phyloP scores from a whole-genome alignment of 1,140 invertebrate species.

The Calycopis cecrops region DNA sequence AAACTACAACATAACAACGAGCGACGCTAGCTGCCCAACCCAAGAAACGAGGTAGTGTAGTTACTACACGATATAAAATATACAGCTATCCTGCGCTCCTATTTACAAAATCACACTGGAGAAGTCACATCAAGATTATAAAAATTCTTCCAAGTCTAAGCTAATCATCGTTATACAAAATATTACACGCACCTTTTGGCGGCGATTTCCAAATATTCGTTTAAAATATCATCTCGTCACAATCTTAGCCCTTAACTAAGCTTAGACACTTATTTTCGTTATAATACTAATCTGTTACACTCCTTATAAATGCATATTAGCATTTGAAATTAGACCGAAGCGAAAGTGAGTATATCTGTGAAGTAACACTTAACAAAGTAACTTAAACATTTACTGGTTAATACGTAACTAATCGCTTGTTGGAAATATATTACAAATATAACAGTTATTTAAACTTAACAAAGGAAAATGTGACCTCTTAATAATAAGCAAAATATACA shows the following conservation, averaged over 20 bases:
- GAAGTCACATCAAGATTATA: slow-evolving; percentile 59
- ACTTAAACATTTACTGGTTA: neutral
- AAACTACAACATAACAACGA: slow-evolving; percentile 46
- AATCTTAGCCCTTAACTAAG: too few relatives aligned
- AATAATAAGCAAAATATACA: too few relatives aligned
- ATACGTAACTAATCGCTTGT: too few relatives aligned
- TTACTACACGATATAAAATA: slow-evolving; percentile 66
- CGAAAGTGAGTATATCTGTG: neutral
- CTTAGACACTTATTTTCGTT: slow-evolving; percentile 10
- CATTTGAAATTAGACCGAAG: slow-evolving; percentile 6
- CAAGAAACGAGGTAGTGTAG: slow-evolving; percentile 65
- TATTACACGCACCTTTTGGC: slow-evolving; percentile 57
- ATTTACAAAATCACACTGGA: slow-evolving; percentile 68
- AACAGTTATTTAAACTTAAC: too few relatives aligned
- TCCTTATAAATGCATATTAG: neutral
- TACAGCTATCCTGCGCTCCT: slow-evolving; percentile 30
- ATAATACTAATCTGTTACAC: slow-evolving; percentile 37
- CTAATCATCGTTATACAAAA: slow-evolving; percentile 69
- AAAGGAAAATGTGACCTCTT: too few relatives aligned
- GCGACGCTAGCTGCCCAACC: slow-evolving; percentile 34
- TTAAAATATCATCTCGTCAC: too few relatives aligned
- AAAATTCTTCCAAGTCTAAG: slow-evolving; percentile 49
- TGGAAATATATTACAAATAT: too few relatives aligned
- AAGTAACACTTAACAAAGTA: neutral
- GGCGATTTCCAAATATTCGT: slow-evolving; percentile 28